Evolutionary conservation across 2,888 invertebrate species (phyloP).

Genomic region (Nysson spinosus): DNA sequence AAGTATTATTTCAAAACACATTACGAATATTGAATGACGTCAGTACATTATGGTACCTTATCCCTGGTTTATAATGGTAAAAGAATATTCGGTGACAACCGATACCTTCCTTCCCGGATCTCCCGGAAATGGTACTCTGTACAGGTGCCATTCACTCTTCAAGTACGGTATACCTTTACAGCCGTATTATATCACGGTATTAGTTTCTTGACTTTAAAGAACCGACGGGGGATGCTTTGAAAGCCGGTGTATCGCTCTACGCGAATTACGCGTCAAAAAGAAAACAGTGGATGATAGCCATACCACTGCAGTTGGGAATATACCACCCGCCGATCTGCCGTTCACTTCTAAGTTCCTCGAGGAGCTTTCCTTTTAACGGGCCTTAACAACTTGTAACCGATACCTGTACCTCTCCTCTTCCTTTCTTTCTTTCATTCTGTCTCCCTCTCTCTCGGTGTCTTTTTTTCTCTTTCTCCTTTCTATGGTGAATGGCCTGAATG

Average conservation of each 20-base stretch:
- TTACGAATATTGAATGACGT: conserved; percentile 4
- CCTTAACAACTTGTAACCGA: conserved; percentile 72
- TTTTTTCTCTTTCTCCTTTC: not conserved
- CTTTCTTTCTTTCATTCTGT: conserved; percentile 10
- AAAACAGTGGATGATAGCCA: conserved; percentile 36
- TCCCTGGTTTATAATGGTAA: conserved; percentile 6
- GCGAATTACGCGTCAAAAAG: conserved; percentile 38
- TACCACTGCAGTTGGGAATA: conserved; percentile 13
- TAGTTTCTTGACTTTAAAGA: conserved; percentile 43
- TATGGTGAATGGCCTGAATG: conserved; percentile 44
- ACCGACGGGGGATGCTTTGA: conserved; percentile 14
- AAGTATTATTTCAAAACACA: no score
- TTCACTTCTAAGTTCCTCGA: conserved; percentile 38
- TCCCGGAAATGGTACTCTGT: conserved; percentile 28
- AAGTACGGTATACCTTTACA: conserved; percentile 26
- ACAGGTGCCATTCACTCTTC: conserved; percentile 49
- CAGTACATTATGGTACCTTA: not conserved
- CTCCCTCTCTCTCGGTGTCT: not conserved
- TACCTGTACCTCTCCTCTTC: conserved; percentile 58
- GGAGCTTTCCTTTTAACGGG: conserved; percentile 54
- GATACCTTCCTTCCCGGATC: conserved; percentile 26
- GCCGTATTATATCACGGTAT: conserved; percentile 38
- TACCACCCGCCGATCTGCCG: conserved; percentile 39
- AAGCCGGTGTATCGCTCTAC: conserved; percentile 32
- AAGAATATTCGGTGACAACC: conserved; percentile 14